Conservation (phyloP, 2,113 vertebrate species). For the Probosciger aterrimus region DNA sequence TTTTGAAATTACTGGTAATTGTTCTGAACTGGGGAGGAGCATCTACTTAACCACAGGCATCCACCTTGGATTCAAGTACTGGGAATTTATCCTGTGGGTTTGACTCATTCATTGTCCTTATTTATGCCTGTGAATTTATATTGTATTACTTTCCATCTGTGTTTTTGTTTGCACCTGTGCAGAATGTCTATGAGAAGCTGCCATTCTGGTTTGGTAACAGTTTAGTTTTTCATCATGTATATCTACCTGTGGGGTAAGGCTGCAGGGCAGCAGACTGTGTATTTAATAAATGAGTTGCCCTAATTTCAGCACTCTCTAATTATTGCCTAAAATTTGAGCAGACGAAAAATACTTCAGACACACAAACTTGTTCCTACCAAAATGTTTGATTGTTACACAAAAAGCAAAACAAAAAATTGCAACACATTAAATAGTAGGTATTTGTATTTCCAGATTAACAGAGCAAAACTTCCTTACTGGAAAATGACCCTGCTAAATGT, state of each 20-base stretch:
- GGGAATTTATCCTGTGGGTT: background rate
- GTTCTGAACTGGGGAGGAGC: background rate
- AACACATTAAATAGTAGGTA: background rate
- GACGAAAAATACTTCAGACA: background rate
- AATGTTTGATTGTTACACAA: background rate
- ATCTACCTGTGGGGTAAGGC: background rate
- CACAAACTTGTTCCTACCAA: background rate
- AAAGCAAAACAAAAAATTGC: background rate
- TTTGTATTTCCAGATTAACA: constrained; percentile 69
- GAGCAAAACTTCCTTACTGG: constrained; percentile 85
- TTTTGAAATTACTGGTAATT: constrained; percentile 12
- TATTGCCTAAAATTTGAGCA: background rate
- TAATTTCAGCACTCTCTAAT: background rate
- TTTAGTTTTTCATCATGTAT: background rate
- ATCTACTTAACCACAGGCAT: constrained; percentile 29
- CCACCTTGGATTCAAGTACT: background rate
- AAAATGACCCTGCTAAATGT: constrained; percentile 85
- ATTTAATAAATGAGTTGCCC: constrained; percentile 3
- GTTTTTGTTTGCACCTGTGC: constrained; percentile 39
- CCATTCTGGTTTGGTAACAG: constrained; percentile 31
- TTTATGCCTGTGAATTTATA: constrained; percentile 26
- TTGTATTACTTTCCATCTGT: constrained; percentile 12
- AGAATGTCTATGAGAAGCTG: constrained; percentile 19
- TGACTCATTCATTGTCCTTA: constrained; percentile 37
- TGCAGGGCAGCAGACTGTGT: background rate